These are phyloP conservation scores for Anolis carolinensis DNA, from an alignment of 2,113 vertebrate genomes.

Conservation along the genomic window DNA sequence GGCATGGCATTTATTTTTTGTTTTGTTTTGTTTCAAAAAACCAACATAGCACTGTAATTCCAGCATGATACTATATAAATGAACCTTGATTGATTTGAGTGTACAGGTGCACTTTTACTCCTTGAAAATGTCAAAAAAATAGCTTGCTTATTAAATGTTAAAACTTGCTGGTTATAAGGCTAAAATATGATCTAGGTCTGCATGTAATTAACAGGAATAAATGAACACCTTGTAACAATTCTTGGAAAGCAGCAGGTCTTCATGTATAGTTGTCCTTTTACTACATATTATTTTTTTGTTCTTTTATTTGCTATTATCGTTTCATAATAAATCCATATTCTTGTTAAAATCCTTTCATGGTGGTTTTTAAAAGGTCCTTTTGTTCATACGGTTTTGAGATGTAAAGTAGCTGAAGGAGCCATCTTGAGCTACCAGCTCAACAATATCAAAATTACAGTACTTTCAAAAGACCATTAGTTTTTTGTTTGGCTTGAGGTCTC, in stretches of 20 bases:
- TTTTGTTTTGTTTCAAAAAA: background rate
- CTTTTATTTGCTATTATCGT: background rate
- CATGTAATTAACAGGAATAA: conserved; percentile 6
- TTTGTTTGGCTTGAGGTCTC: conserved; percentile 13
- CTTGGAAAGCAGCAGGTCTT: background rate
- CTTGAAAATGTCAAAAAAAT: background rate
- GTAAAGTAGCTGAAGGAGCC: background rate
- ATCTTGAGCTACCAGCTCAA: background rate
- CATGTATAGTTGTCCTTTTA: background rate
- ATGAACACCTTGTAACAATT: background rate
- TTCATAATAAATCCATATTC: background rate
- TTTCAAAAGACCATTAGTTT: conserved; percentile 12
- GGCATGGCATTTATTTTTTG: background rate
- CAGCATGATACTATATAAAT: background rate
- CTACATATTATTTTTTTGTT: conserved; percentile 24
- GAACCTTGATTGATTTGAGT: conserved; percentile 13
- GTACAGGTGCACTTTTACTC: background rate
- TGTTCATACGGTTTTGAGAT: background rate
- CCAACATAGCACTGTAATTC: background rate
- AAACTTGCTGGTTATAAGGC: background rate
- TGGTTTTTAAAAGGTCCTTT: conserved; percentile 4
- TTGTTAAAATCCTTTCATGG: conserved; percentile 15
- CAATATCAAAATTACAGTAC: conserved; percentile 6
- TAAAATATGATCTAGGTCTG: background rate
- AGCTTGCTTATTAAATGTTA: background rate